Percentiles rank a stretch among this genome's conserved stretches.
These are phyloP conservation scores for Microctonus hyperodae DNA, from an alignment of 2,888 invertebrate species.

Conservation along the genomic window DNA sequence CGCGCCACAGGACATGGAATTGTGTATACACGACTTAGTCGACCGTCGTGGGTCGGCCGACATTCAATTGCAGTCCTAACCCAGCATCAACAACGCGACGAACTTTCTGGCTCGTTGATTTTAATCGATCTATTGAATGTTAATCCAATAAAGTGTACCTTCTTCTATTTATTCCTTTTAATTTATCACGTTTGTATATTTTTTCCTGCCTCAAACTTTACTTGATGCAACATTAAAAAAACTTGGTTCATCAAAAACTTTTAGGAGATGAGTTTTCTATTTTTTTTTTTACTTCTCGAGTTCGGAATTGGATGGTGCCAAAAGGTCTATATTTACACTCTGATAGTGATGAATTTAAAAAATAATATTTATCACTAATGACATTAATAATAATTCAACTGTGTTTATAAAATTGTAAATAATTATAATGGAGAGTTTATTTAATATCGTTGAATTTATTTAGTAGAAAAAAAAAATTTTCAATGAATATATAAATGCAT, in stretches of 20 bases:
- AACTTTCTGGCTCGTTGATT: not conserved
- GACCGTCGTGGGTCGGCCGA: slow-evolving; percentile 43
- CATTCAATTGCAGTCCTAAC: slow-evolving; percentile 8
- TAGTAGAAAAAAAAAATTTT: too few species aligned
- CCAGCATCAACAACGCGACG: not conserved
- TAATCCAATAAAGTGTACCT: not conserved
- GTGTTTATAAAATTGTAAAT: too few species aligned
- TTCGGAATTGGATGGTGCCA: not conserved
- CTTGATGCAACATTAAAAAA: not conserved
- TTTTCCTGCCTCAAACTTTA: not conserved
- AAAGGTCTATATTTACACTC: not conserved
- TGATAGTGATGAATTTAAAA: not conserved
- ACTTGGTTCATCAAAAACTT: not conserved
- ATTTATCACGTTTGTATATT: not conserved
- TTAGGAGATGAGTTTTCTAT: not conserved
- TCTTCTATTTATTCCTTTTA: not conserved
- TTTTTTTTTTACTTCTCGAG: not conserved
- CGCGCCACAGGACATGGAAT: slow-evolving; percentile 29
- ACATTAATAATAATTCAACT: too few species aligned
- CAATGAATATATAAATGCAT: too few species aligned
- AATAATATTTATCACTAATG: too few species aligned
- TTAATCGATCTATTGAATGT: not conserved
- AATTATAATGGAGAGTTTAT: too few species aligned
- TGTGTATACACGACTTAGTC: slow-evolving; percentile 48
- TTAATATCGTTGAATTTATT: too few species aligned